Conservation (phyloP, 2,888 invertebrate species). For the Drosophila kokeensis region DNA sequence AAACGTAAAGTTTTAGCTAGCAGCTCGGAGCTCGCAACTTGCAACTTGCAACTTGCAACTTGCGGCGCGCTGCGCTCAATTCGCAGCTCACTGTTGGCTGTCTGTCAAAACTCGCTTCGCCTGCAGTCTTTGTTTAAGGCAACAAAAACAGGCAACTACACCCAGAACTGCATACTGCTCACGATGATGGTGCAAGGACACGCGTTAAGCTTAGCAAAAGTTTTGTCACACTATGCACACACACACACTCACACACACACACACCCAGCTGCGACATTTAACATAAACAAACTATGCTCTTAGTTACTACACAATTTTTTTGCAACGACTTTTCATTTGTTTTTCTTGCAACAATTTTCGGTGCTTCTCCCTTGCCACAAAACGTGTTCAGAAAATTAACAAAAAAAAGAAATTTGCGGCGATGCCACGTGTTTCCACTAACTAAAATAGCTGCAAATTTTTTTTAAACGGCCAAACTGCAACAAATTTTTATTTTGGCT, state of each 20-base stretch:
- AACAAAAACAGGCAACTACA: slow-evolving; percentile 28
- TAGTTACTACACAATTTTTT: slow-evolving; percentile 33
- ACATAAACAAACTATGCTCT: slow-evolving; percentile 67
- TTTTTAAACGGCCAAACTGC: too few species aligned
- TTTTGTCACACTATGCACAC: slow-evolving; percentile 56
- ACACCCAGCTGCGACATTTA: slow-evolving; percentile 45
- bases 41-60: slow-evolving; percentile 13
- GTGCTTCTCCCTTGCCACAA: slow-evolving; percentile 23
- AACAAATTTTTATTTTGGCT: not conserved
- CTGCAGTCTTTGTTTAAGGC: slow-evolving; percentile 67
- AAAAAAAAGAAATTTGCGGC: slow-evolving; percentile 27
- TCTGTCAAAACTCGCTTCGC: slow-evolving; percentile 42
- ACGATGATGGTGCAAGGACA: slow-evolving; percentile 48
- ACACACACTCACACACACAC: slow-evolving; percentile 28
- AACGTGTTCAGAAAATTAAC: slow-evolving; percentile 71
- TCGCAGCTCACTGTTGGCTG: slow-evolving; percentile 25
- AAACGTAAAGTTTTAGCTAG: slow-evolving; percentile 61
- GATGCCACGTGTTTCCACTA: not conserved
- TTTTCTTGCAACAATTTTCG: slow-evolving; percentile 21
- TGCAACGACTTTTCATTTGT: slow-evolving; percentile 49
- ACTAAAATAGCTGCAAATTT: slow-evolving; percentile 3
- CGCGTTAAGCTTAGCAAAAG: slow-evolving; percentile 67
- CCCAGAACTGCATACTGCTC: slow-evolving; percentile 22
- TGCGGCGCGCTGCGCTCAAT: slow-evolving; percentile 10
- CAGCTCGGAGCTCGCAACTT: slow-evolving; percentile 14